Evolutionary conservation across 2,888 invertebrate genomes (phyloP).

Genomic region (Metalampra italica): DNA sequence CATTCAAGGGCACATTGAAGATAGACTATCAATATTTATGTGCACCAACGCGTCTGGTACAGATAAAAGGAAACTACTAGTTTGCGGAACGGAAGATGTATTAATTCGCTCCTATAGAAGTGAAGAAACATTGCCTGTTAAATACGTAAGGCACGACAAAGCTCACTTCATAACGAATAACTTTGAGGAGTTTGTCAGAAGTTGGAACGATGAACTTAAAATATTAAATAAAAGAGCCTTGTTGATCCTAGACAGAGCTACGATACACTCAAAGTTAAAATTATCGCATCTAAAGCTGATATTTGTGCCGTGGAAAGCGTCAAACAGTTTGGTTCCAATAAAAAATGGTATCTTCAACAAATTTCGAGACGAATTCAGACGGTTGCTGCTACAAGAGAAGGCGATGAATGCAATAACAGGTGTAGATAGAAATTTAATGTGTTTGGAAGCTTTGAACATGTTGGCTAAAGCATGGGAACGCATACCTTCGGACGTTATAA

Average conservation of each 20-base stretch:
- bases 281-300: conserved; percentile 38
- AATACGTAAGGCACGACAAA: conserved; percentile 36
- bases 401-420: conserved; percentile 33
- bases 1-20: conserved; percentile 39
- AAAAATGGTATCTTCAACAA: conserved; percentile 35
- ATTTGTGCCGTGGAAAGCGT: conserved; percentile 44
- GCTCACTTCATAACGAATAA: conserved; percentile 36
- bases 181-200: too few relatives aligned
- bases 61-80: conserved; percentile 38
- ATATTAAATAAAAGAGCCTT: conserved; percentile 25
- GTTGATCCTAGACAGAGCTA: conserved; percentile 36
- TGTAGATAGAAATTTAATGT: conserved; percentile 35
- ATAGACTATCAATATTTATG: conserved; percentile 37
- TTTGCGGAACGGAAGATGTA: conserved; percentile 42
- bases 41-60: conserved; percentile 39
- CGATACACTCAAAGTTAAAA: conserved; percentile 41
- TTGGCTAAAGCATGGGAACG: conserved; percentile 40
- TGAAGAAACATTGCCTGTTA: conserved; percentile 35
- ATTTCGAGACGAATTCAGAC: conserved; percentile 37
- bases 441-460: conserved; percentile 39
- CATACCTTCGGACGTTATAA: conserved; percentile 27
- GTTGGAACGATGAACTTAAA: too few relatives aligned
- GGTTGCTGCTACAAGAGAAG: conserved; percentile 34
- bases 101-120: conserved; percentile 32
- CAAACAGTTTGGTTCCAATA: conserved; percentile 37